These are phyloP conservation scores for Cebidichthys violaceus DNA, from an alignment of 2,113 vertebrate genomes.

Conservation along the genomic window DNA sequence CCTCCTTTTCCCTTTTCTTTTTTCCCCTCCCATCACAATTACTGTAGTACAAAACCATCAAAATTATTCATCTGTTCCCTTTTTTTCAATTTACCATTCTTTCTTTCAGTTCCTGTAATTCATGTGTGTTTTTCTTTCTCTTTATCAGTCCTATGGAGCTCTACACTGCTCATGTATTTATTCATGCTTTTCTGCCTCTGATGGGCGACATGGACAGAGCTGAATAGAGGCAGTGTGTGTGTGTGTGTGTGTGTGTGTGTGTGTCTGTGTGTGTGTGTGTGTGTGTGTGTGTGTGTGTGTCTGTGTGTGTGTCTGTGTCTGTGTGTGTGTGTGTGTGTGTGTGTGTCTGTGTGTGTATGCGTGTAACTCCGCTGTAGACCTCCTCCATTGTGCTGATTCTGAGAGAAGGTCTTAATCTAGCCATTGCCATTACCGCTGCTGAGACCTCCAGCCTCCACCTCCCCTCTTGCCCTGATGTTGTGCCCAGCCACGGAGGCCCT, in stretches of 20 bases:
- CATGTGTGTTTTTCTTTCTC: conserved; percentile 62
- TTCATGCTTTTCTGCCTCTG: conserved; percentile 78
- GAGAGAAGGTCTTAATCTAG: conserved; percentile 81
- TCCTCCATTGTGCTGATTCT: conserved; percentile 71
- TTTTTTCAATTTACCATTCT: conserved; percentile 71
- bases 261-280: conserved; percentile 36
- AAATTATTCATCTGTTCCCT: conserved; percentile 73
- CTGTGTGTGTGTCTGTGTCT: conserved; percentile 16
- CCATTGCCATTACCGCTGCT: conserved; percentile 72
- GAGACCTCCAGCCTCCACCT: conserved; percentile 71
- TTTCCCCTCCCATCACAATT: conserved; percentile 58
- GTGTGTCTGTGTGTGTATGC: conserved; percentile 33
- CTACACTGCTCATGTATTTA: conserved; percentile 77
- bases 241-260: conserved; percentile 25
- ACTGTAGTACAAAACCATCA: conserved; percentile 65
- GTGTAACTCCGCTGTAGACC: conserved; percentile 50
- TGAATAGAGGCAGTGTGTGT: conserved; percentile 67
- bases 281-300: conserved; percentile 14
- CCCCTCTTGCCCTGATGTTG: conserved; percentile 68
- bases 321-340: conserved; percentile 25
- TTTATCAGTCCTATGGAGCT: conserved; percentile 74
- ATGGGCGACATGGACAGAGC: conserved; percentile 66
- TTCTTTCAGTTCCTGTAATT: conserved; percentile 69
- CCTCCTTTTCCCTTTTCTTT: conserved; percentile 17
- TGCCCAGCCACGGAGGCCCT: conserved; percentile 74